Evolutionary conservation across 1,140 invertebrate species (phyloP).

Genomic region (Zaprionus tsacasi): DNA sequence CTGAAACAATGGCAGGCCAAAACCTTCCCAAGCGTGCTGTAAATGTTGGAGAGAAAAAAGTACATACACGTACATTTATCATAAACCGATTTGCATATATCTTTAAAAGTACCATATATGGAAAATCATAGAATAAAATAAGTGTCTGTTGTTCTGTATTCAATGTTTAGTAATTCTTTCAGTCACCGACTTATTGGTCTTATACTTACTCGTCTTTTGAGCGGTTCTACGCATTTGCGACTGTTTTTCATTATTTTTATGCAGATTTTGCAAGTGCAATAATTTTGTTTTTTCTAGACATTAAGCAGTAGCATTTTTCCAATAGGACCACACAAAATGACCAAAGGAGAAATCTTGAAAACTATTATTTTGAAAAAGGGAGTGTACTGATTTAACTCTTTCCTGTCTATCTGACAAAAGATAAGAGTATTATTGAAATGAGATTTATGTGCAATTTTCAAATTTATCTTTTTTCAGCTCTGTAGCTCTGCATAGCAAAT

Average conservation of each 20-base stretch:
- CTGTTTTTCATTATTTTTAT: slow-evolving; percentile 55
- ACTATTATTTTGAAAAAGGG: too few relatives aligned
- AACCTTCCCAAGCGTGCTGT: slow-evolving; percentile 80
- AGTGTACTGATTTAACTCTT: background rate
- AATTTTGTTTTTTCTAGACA: slow-evolving; percentile 54
- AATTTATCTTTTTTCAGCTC: too few relatives aligned
- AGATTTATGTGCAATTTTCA: too few relatives aligned
- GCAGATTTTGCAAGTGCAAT: slow-evolving; percentile 59
- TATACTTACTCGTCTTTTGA: slow-evolving; percentile 71
- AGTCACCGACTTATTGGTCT: slow-evolving; percentile 2
- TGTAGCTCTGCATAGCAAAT: too few relatives aligned
- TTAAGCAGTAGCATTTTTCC: slow-evolving; percentile 45
- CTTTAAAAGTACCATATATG: slow-evolving; percentile 9
- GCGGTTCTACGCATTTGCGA: slow-evolving; percentile 53
- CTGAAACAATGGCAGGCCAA: slow-evolving; percentile 39
- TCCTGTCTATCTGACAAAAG: background rate
- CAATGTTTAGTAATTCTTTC: slow-evolving; percentile 21
- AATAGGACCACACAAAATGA: slow-evolving; percentile 13
- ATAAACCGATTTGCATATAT: slow-evolving; percentile 51
- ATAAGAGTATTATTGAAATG: too few relatives aligned
- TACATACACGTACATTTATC: slow-evolving; percentile 38
- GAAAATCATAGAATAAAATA: slow-evolving; percentile 16
- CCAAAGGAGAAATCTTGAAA: background rate
- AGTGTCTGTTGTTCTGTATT: slow-evolving; percentile 28
- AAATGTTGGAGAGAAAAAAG: slow-evolving; percentile 58